A percentile compares a stretch with the other conserved stretches of the same genome.
phyloP scores from a whole-genome alignment of 2,113 vertebrate genomes.

The Zeus faber region DNA sequence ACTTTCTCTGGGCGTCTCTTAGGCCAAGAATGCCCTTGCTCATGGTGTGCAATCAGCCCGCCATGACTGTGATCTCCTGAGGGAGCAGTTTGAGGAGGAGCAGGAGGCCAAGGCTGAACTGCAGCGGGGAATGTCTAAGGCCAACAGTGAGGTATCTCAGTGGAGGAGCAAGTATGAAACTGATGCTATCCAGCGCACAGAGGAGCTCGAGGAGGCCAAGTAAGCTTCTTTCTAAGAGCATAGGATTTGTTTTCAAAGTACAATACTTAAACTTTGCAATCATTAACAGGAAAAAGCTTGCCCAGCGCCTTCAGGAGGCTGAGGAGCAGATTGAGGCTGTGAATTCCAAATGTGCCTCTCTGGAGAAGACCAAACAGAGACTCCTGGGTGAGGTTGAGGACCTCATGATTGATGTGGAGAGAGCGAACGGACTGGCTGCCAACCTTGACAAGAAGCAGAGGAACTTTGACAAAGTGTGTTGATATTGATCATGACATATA shows the following conservation, averaged over 20 bases:
- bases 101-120: too few relatives aligned
- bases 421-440: too few relatives aligned
- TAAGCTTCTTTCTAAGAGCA: neutral
- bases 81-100: too few relatives aligned
- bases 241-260: neutral
- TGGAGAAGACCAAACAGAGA: too few relatives aligned
- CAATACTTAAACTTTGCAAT: neutral
- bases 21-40: conserved; percentile 2
- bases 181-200: too few relatives aligned
- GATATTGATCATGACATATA: neutral
- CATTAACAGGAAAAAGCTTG: conserved; percentile 77
- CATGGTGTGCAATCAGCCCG: conserved; percentile 1
- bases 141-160: too few relatives aligned
- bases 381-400: too few relatives aligned
- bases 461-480: neutral
- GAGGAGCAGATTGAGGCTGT: conserved; percentile 79
- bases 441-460: neutral
- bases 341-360: too few relatives aligned
- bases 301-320: conserved; percentile 80
- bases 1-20: neutral
- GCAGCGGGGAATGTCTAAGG: too few relatives aligned
- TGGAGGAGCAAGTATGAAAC: too few relatives aligned
- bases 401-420: too few relatives aligned
- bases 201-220: neutral
- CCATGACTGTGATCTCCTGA: too few relatives aligned